These are phyloP conservation scores for Picathartes gymnocephalus DNA, from an alignment of 2,113 vertebrate species.

Conservation along the genomic window DNA sequence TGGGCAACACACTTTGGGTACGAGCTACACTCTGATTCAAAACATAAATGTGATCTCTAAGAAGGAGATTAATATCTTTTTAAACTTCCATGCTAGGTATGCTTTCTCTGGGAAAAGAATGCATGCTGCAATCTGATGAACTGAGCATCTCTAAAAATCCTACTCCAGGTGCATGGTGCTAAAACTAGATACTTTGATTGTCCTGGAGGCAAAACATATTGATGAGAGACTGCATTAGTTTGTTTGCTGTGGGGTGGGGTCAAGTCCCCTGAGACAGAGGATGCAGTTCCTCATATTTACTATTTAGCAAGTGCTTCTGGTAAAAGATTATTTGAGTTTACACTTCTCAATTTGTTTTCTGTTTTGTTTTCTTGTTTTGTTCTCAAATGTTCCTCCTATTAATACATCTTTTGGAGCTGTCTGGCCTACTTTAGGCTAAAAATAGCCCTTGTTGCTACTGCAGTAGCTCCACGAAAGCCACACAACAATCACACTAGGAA, in stretches of 20 bases:
- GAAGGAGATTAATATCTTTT: not conserved
- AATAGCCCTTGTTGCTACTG: slow-evolving; percentile 45
- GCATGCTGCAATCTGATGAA: not conserved
- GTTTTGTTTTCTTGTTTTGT: slow-evolving; percentile 9
- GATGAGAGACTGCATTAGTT: not conserved
- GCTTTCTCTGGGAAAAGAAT: not conserved
- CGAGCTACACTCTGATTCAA: not conserved
- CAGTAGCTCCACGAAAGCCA: not conserved
- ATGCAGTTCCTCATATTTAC: not conserved
- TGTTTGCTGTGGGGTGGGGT: not conserved
- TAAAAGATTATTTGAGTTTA: not conserved
- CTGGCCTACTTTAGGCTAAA: slow-evolving; percentile 64
- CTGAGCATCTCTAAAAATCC: not conserved
- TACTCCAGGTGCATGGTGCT: not conserved
- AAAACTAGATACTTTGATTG: not conserved
- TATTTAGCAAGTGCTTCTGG: not conserved
- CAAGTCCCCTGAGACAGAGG: not conserved
- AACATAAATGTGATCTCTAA: not conserved
- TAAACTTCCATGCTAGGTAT: not conserved
- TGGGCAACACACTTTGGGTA: not conserved
- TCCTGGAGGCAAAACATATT: not conserved
- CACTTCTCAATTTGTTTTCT: not conserved
- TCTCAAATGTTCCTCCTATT: slow-evolving; percentile 43
- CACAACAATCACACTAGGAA: not conserved
- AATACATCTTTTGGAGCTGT: slow-evolving; percentile 39